phyloP scores from a whole-genome alignment of 2,113 vertebrate species.

The Nematolebias whitei region DNA sequence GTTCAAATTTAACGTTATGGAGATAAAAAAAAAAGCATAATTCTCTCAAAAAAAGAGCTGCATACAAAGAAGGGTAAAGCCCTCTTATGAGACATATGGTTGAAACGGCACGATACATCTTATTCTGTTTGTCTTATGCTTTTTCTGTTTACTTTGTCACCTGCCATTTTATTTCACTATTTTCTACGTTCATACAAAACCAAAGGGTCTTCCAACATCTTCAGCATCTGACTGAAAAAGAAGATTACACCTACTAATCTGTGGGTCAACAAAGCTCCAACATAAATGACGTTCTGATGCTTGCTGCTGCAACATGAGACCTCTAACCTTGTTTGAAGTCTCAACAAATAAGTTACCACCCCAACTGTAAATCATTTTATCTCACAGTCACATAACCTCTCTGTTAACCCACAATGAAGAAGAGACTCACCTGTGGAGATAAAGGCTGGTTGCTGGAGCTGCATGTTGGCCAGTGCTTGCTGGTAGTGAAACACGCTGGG shows the following conservation, averaged over 20 bases:
- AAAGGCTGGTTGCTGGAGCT: constrained; percentile 91
- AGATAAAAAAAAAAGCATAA: neutral
- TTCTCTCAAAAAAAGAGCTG: neutral
- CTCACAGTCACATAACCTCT: neutral
- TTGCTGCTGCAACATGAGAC: constrained; percentile 3
- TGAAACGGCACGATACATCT: neutral
- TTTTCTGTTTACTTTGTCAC: no score
- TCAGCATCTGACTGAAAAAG: neutral
- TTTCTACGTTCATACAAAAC: no score
- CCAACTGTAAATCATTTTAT: neutral
- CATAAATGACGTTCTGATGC: neutral
- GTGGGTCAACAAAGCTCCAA: neutral
- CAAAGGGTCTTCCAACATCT: no score
- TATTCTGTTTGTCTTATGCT: no score
- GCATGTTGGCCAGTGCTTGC: constrained; percentile 96
- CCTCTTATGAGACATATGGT: neutral
- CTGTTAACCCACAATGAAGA: neutral
- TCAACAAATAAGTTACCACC: neutral
- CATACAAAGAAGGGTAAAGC: neutral
- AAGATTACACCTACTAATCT: neutral
- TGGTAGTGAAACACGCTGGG: constrained; percentile 97
- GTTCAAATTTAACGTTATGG: neutral
- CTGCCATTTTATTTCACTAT: no score
- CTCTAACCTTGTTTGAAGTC: constrained; percentile 2
- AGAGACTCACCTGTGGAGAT: constrained; percentile 89